Evolutionary conservation across 2,797 vertebrate genomes (phyloP).

Genomic region (Leuciscus waleckii): DNA sequence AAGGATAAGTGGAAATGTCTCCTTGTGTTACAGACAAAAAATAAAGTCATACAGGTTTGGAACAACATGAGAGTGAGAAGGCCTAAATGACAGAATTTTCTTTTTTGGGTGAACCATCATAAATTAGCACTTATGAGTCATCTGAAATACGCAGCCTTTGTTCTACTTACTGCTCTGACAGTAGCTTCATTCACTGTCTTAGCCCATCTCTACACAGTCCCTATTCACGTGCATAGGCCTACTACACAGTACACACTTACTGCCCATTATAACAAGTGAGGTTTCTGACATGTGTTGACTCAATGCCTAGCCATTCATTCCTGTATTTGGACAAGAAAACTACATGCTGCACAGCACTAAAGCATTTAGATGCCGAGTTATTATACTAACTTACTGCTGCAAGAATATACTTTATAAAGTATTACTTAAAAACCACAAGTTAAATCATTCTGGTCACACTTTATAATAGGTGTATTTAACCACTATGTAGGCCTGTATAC

Average conservation of each 20-base stretch:
- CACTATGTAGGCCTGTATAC: neutral
- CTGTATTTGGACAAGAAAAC: conserved; percentile 30
- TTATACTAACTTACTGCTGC: neutral
- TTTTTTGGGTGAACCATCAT: neutral
- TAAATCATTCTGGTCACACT: neutral
- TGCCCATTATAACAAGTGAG: neutral
- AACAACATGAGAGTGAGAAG: neutral
- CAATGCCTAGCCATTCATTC: conserved; percentile 4
- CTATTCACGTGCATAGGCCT: conserved; percentile 13
- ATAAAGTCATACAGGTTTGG: neutral
- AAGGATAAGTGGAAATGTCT: neutral
- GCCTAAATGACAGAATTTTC: neutral
- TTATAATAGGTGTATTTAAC: neutral
- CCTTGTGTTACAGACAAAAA: neutral
- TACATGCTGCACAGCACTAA: neutral
- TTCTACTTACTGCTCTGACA: conserved; percentile 13
- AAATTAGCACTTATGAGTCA: neutral
- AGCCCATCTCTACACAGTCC: conserved; percentile 8
- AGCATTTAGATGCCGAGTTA: neutral
- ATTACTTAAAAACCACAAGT: neutral
- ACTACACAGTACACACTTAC: neutral
- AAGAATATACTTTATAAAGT: conserved; percentile 3
- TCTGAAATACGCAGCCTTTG: conserved; percentile 33
- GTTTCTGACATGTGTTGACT: conserved; percentile 25
- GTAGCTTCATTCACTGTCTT: conserved; percentile 14